A percentile compares a stretch with the other conserved stretches of the same genome.
Conservation (phyloP, 2,113 vertebrate genomes). For the Craseonycteris thonglongyai region DNA sequence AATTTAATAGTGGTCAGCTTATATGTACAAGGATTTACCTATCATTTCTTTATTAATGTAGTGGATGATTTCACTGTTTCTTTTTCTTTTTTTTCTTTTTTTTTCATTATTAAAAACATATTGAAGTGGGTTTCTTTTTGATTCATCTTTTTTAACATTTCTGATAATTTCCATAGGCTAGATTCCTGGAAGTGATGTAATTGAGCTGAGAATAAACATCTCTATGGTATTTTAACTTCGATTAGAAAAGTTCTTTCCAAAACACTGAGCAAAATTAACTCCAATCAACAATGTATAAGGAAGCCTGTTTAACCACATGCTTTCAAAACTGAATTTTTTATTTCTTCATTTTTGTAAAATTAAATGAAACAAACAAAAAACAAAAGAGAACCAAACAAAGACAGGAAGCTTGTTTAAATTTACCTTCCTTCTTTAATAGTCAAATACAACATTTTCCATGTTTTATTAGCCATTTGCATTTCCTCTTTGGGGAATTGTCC, state of each 20-base stretch:
- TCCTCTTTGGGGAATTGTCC: not conserved
- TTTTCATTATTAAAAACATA: not conserved
- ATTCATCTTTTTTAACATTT: not conserved
- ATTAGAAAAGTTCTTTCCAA: not conserved
- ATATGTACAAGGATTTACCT: not conserved
- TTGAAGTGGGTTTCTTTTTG: not conserved
- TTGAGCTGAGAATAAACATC: not conserved
- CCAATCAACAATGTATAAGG: not conserved
- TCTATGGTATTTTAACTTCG: not conserved
- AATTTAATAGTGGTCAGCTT: not conserved
- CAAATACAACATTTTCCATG: not conserved
- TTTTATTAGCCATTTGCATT: not conserved
- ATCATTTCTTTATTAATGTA: not conserved
- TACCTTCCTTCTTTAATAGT: not conserved
- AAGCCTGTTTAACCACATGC: not conserved
- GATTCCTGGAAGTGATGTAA: not conserved
- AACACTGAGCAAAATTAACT: not conserved
- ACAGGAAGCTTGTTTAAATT: not conserved
- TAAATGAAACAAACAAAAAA: not conserved
- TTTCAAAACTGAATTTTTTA: not conserved
- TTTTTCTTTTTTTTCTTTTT: constrained; percentile 21
- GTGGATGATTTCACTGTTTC: not conserved
- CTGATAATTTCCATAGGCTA: not conserved
- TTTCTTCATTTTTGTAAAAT: not conserved
- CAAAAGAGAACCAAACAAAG: not conserved